Conservation (phyloP, 2,888 invertebrate species). For the Lepidonotus clava region DNA sequence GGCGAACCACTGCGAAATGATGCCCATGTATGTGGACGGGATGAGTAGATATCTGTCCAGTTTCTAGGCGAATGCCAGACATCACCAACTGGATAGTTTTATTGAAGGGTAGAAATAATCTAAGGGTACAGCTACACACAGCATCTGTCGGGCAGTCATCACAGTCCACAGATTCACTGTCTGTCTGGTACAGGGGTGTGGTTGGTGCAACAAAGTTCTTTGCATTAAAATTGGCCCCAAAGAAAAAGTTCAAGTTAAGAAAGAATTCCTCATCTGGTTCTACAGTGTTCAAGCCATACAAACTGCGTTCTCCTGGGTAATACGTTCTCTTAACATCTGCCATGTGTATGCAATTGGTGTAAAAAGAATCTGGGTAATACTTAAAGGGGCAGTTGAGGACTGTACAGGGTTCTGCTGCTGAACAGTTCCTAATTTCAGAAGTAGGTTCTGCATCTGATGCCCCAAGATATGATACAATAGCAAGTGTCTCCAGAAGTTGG, state of each 20-base stretch:
- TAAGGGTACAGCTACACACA: conserved; percentile 68
- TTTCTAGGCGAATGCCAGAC: conserved; percentile 23
- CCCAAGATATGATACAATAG: neutral
- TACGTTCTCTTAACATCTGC: neutral
- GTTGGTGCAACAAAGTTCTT: too few species aligned
- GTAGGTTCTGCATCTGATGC: neutral
- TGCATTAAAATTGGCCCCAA: neutral
- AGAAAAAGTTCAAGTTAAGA: neutral
- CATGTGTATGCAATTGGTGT: neutral
- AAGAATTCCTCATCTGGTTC: neutral
- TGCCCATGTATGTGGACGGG: conserved; percentile 76
- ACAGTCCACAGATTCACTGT: too few species aligned
- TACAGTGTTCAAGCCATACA: neutral
- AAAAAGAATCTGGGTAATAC: neutral
- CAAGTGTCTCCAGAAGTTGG: neutral
- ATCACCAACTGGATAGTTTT: conserved; percentile 72
- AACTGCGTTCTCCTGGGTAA: neutral
- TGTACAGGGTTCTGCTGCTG: neutral
- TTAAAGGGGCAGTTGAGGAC: neutral
- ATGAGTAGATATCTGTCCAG: conserved; percentile 65
- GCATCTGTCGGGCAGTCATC: neutral
- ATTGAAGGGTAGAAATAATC: conserved; percentile 64
- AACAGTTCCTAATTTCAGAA: neutral
- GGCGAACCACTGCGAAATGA: conserved; percentile 73
- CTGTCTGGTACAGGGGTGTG: too few species aligned